phyloP scores from a whole-genome alignment of 2,888 invertebrate genomes.

The Sthenelais limicola region DNA sequence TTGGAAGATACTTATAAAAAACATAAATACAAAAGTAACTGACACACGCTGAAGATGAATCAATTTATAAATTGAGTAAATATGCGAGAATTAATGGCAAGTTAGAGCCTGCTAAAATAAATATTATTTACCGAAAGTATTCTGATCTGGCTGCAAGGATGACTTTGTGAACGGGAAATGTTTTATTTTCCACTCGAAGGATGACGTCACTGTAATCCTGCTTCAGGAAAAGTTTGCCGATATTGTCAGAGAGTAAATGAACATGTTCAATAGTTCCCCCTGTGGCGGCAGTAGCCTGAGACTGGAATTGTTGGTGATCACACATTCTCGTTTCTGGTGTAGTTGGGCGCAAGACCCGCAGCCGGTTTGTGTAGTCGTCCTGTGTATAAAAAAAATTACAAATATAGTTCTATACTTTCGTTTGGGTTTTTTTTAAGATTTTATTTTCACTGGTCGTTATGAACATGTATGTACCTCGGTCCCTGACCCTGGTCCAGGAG shows the following conservation, averaged over 20 bases:
- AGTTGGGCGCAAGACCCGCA: too few relatives aligned
- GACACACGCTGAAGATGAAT: too few relatives aligned
- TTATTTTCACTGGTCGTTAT: too few relatives aligned
- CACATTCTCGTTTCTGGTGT: constrained; percentile 65
- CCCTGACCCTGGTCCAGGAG: too few relatives aligned
- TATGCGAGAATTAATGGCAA: background rate
- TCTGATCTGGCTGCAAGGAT: constrained; percentile 96
- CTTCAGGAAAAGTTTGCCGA: constrained; percentile 87
- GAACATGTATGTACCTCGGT: too few relatives aligned
- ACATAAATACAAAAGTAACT: too few relatives aligned
- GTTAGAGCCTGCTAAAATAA: background rate
- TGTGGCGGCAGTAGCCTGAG: constrained; percentile 70
- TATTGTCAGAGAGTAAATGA: constrained; percentile 85
- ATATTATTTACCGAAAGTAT: constrained; percentile 86
- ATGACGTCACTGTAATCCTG: constrained; percentile 93
- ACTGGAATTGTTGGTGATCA: constrained; percentile 70
- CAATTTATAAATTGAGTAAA: too few relatives aligned
- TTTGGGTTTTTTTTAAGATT: too few relatives aligned
- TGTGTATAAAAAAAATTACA: too few relatives aligned
- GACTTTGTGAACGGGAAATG: constrained; percentile 82
- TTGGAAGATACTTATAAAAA: too few relatives aligned
- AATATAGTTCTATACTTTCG: too few relatives aligned
- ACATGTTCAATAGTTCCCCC: constrained; percentile 81
- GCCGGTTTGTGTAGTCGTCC: too few relatives aligned
- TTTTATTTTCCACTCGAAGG: constrained; percentile 84